Evolutionary conservation across 2,888 invertebrate genomes (phyloP).

Genomic region (Heliconius ethilla): DNA sequence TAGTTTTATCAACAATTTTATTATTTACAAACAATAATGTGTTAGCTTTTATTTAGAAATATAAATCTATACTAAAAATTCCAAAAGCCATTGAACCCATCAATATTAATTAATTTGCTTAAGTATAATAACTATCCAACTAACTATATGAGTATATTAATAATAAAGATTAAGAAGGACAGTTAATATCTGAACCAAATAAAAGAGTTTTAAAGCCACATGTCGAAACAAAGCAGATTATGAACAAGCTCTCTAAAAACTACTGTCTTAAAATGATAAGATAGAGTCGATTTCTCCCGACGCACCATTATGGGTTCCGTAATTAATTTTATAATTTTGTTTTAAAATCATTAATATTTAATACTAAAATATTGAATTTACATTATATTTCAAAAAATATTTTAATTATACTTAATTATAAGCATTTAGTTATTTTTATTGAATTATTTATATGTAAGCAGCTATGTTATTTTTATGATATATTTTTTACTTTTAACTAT

Average conservation of each 20-base stretch:
- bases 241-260: slow-evolving; percentile 47
- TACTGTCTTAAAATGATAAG: slow-evolving; percentile 39
- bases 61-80: no score
- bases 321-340: background rate
- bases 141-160: background rate
- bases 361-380: background rate
- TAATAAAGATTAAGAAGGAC: background rate
- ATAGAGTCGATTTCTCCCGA: background rate
- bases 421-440: background rate
- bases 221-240: slow-evolving; percentile 47
- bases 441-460: background rate
- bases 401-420: background rate
- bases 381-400: background rate
- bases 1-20: background rate
- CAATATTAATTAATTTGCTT: background rate
- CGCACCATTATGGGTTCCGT: slow-evolving; percentile 24
- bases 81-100: no score
- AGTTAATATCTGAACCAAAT: slow-evolving; percentile 15
- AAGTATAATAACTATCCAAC: background rate
- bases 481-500: background rate
- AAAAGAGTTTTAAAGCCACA: slow-evolving; percentile 38
- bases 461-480: background rate
- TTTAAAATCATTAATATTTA: background rate
- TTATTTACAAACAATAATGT: background rate
- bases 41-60: no score